Percentiles rank a stretch among this genome's conserved stretches.
phyloP scores from a whole-genome alignment of 1,140 invertebrate species.

The Probaryconus sp. region DNA sequence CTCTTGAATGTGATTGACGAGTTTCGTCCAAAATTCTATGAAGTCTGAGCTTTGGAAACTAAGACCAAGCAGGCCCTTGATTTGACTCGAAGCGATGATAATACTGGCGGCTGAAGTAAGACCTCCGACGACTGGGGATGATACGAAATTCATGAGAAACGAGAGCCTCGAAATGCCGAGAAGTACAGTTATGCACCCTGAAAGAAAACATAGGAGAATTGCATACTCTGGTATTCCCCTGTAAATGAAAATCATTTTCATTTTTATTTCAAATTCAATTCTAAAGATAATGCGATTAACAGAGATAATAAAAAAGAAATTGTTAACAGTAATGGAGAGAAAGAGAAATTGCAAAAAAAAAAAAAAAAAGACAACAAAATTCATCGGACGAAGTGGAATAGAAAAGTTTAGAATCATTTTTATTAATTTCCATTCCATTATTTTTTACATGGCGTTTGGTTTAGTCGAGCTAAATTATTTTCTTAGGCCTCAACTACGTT shows the following conservation, averaged over 20 bases:
- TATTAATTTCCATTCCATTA: no score
- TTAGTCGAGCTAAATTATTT: constrained; percentile 17
- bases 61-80: constrained; percentile 86
- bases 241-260: constrained; percentile 8
- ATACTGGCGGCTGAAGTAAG: constrained; percentile 93
- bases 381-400: background rate
- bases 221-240: constrained; percentile 81
- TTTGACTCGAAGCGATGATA: constrained; percentile 89
- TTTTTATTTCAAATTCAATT: constrained; percentile 2
- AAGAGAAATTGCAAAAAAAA: background rate
- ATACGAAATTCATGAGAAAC: constrained; percentile 92
- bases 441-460: no score
- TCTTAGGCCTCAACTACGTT: no score
- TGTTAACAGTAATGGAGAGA: background rate
- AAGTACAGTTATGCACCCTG: constrained; percentile 83
- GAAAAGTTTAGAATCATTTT: background rate
- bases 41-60: constrained; percentile 82
- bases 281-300: background rate
- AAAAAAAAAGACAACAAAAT: background rate
- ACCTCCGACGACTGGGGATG: constrained; percentile 89
- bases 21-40: constrained; percentile 79
- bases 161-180: constrained; percentile 86
- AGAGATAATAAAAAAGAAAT: background rate
- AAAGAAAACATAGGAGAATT: constrained; percentile 85
- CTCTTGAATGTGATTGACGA: constrained; percentile 79